Percentiles rank a stretch among this genome's conserved stretches.
Evolutionary conservation across 1,140 invertebrate genomes (phyloP).

Genomic region (Drosophila repletoides): DNA sequence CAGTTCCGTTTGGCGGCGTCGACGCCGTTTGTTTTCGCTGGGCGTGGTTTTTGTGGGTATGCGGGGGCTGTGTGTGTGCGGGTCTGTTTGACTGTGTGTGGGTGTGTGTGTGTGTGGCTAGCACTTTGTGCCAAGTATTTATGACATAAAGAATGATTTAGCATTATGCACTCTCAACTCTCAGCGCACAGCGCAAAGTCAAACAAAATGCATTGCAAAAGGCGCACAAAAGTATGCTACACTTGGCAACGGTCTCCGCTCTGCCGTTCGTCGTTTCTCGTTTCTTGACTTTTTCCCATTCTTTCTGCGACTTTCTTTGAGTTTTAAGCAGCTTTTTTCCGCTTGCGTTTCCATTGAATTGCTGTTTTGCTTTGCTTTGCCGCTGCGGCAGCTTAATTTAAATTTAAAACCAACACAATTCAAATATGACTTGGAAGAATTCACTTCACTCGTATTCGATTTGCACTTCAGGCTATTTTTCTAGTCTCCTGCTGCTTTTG

Average conservation of each 20-base stretch:
- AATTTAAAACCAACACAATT: neutral
- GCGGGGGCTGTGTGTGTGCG: slow-evolving; percentile 48
- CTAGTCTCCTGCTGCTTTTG: too few relatives aligned
- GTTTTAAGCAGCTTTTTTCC: neutral
- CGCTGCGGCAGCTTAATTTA: neutral
- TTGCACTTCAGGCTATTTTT: neutral
- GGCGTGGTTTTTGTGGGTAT: slow-evolving; percentile 38
- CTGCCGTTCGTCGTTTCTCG: neutral
- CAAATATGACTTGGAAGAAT: neutral
- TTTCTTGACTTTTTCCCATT: neutral
- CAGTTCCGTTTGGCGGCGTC: slow-evolving; percentile 56
- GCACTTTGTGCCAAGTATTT: slow-evolving; percentile 45
- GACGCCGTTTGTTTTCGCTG: slow-evolving; percentile 47
- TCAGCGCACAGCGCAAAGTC: slow-evolving; percentile 24
- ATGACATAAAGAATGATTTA: slow-evolving; percentile 67
- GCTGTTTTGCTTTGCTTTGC: neutral
- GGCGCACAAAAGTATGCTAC: slow-evolving; percentile 39
- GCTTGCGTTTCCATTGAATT: neutral
- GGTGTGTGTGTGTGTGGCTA: slow-evolving; percentile 8
- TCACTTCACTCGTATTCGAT: neutral
- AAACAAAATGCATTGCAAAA: slow-evolving; percentile 60
- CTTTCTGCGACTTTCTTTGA: neutral
- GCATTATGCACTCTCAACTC: slow-evolving; percentile 60
- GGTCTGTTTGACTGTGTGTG: slow-evolving; percentile 14
- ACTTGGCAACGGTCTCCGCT: neutral